These are phyloP conservation scores for Nomada lathburiana DNA, from an alignment of 2,888 invertebrate species.

Conservation along the genomic window DNA sequence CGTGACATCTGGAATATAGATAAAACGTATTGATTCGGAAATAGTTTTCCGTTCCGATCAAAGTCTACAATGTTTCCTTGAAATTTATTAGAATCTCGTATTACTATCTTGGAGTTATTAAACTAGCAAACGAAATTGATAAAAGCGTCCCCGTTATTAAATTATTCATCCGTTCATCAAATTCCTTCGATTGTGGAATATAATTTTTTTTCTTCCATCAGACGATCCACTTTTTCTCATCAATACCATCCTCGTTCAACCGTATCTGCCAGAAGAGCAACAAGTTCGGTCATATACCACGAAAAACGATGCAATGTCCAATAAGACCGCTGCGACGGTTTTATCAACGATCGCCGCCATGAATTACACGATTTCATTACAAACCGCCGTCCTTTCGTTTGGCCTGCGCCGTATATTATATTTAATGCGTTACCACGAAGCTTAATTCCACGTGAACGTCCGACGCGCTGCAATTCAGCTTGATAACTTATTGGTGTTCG, in stretches of 20 bases:
- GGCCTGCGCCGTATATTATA: neutral
- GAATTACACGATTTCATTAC: slow-evolving; percentile 8
- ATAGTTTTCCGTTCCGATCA: no score
- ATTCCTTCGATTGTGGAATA: neutral
- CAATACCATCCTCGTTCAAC: neutral
- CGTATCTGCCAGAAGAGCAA: neutral
- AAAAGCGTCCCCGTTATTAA: neutral
- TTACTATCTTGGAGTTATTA: neutral
- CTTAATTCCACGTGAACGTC: slow-evolving; percentile 16
- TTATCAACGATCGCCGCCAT: neutral
- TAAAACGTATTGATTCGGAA: no score
- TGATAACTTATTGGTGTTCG: slow-evolving; percentile 27
- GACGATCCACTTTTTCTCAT: neutral
- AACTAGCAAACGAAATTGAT: neutral
- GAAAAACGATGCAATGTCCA: neutral
- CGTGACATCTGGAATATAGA: no score
- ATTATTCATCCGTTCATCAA: neutral
- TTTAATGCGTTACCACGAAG: slow-evolving; percentile 8
- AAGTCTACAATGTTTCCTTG: no score
- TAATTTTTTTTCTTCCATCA: neutral
- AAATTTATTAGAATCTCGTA: neutral
- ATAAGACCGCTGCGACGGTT: neutral
- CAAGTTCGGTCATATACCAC: neutral
- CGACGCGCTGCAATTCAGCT: neutral
- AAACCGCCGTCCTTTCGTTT: neutral